These are phyloP conservation scores for Enteromius afrohamiltoni DNA, from an alignment of 2,797 vertebrate genomes.

Conservation along the genomic window DNA sequence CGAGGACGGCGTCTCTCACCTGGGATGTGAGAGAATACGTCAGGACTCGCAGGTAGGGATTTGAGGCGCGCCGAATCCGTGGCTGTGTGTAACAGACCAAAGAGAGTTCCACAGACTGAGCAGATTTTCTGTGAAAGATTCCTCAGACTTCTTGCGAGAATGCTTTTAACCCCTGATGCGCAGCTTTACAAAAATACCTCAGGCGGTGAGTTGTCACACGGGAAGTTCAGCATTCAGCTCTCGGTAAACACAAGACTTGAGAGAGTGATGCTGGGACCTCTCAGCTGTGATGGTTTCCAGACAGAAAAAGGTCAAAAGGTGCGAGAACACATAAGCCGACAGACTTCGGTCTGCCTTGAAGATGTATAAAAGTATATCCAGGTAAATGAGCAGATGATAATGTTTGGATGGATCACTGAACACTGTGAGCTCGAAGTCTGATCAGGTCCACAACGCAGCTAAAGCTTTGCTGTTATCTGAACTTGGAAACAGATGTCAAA, in stretches of 20 bases:
- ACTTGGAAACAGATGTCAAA: background rate
- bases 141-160: background rate
- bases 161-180: conserved; percentile 39
- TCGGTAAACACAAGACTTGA: conserved; percentile 14
- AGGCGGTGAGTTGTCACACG: conserved; percentile 8
- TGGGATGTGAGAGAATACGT: conserved; percentile 47
- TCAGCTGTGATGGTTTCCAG: conserved; percentile 3
- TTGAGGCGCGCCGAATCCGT: conserved; percentile 16
- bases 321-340: background rate
- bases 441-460: conserved; percentile 1
- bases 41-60: conserved; percentile 45
- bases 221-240: background rate
- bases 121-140: conserved; percentile 38
- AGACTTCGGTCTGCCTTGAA: conserved; percentile 7
- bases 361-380: conserved; percentile 11
- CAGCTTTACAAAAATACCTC: conserved; percentile 34
- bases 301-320: conserved; percentile 31
- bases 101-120: conserved; percentile 38
- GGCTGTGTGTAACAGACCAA: conserved; percentile 47
- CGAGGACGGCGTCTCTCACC: conserved; percentile 25
- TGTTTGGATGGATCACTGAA: conserved; percentile 22
- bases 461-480: conserved; percentile 1
- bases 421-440: background rate
- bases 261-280: conserved; percentile 28
- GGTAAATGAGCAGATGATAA: conserved; percentile 34